Evolutionary conservation across 2,797 vertebrate genomes (phyloP).

Genomic region (Periparus ater): DNA sequence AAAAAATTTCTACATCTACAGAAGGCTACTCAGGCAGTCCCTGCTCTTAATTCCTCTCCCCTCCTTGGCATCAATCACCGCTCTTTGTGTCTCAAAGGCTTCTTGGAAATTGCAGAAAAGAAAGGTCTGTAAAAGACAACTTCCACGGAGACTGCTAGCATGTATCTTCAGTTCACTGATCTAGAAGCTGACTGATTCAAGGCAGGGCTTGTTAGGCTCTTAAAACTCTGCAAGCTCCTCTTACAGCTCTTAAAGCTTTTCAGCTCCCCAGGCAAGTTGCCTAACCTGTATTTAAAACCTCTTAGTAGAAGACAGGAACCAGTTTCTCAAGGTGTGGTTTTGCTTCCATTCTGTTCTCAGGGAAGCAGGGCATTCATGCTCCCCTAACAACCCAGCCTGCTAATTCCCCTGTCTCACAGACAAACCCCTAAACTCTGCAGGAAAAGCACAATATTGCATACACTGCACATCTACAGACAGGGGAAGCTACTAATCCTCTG

Average conservation of each 20-base stretch:
- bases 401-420: not conserved
- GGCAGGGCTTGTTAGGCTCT: not conserved
- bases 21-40: not conserved
- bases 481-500: not conserved
- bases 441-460: not conserved
- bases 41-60: not conserved
- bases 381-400: not conserved
- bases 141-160: fast-evolving
- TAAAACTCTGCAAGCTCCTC: not conserved
- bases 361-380: not conserved
- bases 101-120: not conserved
- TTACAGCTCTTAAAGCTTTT: not conserved
- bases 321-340: not conserved
- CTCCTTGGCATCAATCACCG: not conserved
- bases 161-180: not conserved
- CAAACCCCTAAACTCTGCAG: not conserved
- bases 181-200: not conserved
- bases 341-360: not conserved
- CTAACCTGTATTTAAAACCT: not conserved
- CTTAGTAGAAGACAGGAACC: not conserved
- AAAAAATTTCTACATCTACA: not conserved
- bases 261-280: not conserved
- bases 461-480: not conserved
- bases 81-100: not conserved
- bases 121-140: not conserved